Conservation (phyloP, 2,113 vertebrate genomes). For the Ceyx melanurus region DNA sequence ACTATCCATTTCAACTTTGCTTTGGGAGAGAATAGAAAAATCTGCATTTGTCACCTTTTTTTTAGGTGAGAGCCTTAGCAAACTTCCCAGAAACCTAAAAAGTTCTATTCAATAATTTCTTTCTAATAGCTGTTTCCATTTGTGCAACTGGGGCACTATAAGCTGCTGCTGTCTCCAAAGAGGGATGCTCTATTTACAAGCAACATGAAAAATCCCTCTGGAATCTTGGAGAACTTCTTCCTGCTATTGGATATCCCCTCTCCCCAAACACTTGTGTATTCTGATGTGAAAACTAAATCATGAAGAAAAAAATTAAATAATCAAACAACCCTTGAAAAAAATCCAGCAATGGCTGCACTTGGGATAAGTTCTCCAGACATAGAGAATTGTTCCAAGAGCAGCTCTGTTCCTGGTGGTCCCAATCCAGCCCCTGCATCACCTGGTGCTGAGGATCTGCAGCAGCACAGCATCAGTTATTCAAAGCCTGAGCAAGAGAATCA, state of each 20-base stretch:
- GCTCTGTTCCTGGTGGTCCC: neutral
- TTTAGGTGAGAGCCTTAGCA: neutral
- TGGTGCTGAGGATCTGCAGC: neutral
- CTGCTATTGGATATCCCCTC: neutral
- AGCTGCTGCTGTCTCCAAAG: neutral
- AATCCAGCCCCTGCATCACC: neutral
- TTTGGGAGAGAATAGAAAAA: neutral
- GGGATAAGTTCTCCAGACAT: neutral
- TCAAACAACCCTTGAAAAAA: accelerated
- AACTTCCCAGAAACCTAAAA: neutral
- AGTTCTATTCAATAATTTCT: neutral
- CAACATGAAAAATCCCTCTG: neutral
- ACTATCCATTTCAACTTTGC: neutral
- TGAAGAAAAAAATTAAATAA: neutral
- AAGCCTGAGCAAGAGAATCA: neutral
- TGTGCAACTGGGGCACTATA: neutral
- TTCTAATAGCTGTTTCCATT: neutral
- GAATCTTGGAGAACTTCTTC: neutral
- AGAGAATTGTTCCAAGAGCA: neutral
- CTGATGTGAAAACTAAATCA: neutral
- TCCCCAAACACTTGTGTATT: neutral
- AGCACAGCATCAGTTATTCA: neutral
- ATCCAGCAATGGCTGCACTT: neutral
- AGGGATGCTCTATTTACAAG: neutral
- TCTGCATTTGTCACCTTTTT: neutral